Base-by-base conservation (phyloP, 2,797 vertebrate species). In the Hippopotamyrus pictus region DNA sequence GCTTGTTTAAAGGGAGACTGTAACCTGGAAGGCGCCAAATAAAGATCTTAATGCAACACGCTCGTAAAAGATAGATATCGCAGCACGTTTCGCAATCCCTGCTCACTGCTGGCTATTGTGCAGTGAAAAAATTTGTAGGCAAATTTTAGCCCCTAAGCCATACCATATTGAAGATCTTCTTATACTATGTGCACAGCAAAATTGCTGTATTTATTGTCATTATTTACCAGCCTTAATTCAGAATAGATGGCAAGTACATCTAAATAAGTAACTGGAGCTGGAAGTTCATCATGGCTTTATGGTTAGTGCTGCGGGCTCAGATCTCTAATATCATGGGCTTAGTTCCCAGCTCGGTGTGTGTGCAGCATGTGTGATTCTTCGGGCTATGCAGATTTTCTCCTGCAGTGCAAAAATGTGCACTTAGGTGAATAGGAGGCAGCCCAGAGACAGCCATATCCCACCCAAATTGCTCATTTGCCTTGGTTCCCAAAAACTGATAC, bases 11-110 rank as follows among this genome's bases (percentile, higher is more conserved):
- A 90, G 62, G 37, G 14, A 69, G 37, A 79, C 44, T 83, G 84
- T 87, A 88, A 69, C 50, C 25, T 59, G 59, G 85, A 82, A 59
- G 53, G 48, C 76, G 50, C 41, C 50, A 85, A 69, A 59, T 87
- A 41, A 44, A 51, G 4, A 57, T 59, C 69, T 8, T 6, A 73
- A 41, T 62, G 54, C 69, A 87, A 50, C 51, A 86, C 17, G 33
- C 12, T 41, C 37, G 37, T 79, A 37, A 57, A 54, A 82, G 88
- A 83, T 37, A 82, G 48, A 79, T 46, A 86, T 89, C 69, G 11
- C 25, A 83, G 69, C 37, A 33, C 22, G 44, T 76, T 73, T 59
- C 41, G 29, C 22, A 57, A 88, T 48, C 4, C 46, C 25, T 37
- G 12, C 29, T 76, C 33, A 19, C 69, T 76, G 69, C 69, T 41